Base-by-base conservation (phyloP, 2,888 invertebrate genomes). In the Psococerastis gibbosa region DNA sequence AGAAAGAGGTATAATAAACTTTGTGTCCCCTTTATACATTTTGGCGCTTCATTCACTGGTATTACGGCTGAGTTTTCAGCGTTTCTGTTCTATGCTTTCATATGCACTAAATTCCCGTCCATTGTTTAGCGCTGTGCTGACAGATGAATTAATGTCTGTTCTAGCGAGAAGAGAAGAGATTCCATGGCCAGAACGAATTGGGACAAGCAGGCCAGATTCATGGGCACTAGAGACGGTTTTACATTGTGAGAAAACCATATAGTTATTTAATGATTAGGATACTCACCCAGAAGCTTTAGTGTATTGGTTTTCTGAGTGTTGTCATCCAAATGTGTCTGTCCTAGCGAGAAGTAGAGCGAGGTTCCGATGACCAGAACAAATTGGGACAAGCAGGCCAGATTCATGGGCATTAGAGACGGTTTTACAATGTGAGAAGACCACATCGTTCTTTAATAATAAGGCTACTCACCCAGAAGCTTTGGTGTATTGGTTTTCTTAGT, bases 141-240 rank as follows among this genome's bases (percentile, higher is more conserved):
- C n/a, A n/a, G n/a, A n/a, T n/a, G n/a, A n/a, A n/a, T n/a, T n/a
- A n/a, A n/a, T n/a, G n/a, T n/a, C n/a, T n/a, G n/a, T n/a, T n/a
- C n/a, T n/a, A n/a, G n/a, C n/a, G n/a, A 75, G 56, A 74, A 75
- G 22, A 77, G 56, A 2, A 74, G 71, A 47, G 73, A 73, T 11
- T 76, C 76, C 45, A 77, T 69, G 11, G 77, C 77, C 38, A 75
- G 67, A 35, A 78, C 68, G 54, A 77, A 74, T 57, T 77, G 75
- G 0, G 77, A 77, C 33, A 75, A 52, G 52, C 77, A 73, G 46
- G 78, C 69, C 31, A 76, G 57, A 5, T 73, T 55, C 32, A 73
- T 57, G 0, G 75, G 73, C 17, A 71, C 56, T 23, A 69, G 62
- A 16, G 65, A 62, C 22, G 17, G 17, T 20, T 38, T n/a, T n/a